Percentiles rank a stretch among this genome's conserved stretches.
Evolutionary conservation across 2,113 vertebrate species (phyloP).

Genomic region (Loxodonta africana): DNA sequence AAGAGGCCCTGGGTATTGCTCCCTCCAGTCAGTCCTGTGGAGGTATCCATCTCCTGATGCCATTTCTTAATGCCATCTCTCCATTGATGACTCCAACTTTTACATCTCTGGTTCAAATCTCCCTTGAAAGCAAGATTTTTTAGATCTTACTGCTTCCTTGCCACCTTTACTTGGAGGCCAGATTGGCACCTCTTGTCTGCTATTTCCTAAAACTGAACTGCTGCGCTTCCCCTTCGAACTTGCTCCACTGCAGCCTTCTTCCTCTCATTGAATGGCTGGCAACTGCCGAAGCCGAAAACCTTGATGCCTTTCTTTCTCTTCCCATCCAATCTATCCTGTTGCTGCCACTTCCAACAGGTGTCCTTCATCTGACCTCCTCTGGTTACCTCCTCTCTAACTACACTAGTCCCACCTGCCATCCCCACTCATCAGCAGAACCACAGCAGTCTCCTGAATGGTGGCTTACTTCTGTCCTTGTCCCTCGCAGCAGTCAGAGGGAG

Average conservation of each 20-base stretch:
- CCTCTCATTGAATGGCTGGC: background rate
- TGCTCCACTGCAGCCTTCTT: background rate
- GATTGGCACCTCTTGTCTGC: accelerated
- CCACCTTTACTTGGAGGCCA: background rate
- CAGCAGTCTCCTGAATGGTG: no score
- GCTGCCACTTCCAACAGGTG: background rate
- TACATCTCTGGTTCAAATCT: background rate
- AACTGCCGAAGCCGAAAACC: background rate
- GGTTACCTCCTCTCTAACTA: no score
- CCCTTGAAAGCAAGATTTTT: background rate
- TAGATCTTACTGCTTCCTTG: background rate
- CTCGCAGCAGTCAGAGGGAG: background rate
- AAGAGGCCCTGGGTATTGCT: background rate
- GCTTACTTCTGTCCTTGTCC: no score
- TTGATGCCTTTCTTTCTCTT: background rate
- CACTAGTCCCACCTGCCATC: background rate
- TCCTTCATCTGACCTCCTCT: background rate
- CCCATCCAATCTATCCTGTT: background rate
- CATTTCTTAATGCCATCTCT: no score
- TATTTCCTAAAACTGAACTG: background rate
- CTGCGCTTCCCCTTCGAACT: background rate
- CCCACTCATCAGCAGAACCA: background rate
- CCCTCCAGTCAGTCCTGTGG: no score
- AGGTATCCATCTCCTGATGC: background rate
- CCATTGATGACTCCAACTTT: background rate